Percentiles rank a stretch among this genome's conserved stretches.
Evolutionary conservation across 2,888 invertebrate species (phyloP).

Genomic region (Aspidiotus rigidus): DNA sequence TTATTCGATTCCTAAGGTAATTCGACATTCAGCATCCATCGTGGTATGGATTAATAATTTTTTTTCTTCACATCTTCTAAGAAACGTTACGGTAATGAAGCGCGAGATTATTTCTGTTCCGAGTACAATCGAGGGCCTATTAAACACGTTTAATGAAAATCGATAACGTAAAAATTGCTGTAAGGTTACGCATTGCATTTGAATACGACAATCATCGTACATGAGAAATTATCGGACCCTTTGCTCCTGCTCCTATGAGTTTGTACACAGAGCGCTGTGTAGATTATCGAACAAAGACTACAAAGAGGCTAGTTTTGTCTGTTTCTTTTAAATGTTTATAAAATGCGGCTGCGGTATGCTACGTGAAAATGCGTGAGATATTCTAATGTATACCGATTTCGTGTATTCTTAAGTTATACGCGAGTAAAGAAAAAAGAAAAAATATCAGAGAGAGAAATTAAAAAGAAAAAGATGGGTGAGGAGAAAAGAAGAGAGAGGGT

Average conservation of each 20-base stretch:
- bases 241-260: not conserved
- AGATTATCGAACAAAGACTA: constrained; percentile 4
- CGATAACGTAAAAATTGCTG: not conserved
- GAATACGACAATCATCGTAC: constrained; percentile 4
- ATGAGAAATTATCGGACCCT: constrained; percentile 4
- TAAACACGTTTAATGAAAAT: constrained; percentile 9
- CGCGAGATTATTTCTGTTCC: not conserved
- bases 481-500: constrained; percentile 26
- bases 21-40: no score
- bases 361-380: constrained; percentile 34
- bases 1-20: no score
- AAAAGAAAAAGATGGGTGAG: constrained; percentile 14
- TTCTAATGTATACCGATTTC: constrained; percentile 26
- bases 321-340: constrained; percentile 23
- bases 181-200: constrained; percentile 2
- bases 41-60: no score
- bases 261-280: not conserved
- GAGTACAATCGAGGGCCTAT: constrained; percentile 7
- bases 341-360: constrained; percentile 20
- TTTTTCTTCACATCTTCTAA: not conserved
- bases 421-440: constrained; percentile 5
- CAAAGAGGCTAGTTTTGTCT: constrained; percentile 13
- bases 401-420: constrained; percentile 6
- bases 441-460: not conserved
- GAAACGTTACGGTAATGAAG: not conserved